Base-by-base conservation (phyloP, 2,797 vertebrate species). In the Eulemur albifrons region DNA sequence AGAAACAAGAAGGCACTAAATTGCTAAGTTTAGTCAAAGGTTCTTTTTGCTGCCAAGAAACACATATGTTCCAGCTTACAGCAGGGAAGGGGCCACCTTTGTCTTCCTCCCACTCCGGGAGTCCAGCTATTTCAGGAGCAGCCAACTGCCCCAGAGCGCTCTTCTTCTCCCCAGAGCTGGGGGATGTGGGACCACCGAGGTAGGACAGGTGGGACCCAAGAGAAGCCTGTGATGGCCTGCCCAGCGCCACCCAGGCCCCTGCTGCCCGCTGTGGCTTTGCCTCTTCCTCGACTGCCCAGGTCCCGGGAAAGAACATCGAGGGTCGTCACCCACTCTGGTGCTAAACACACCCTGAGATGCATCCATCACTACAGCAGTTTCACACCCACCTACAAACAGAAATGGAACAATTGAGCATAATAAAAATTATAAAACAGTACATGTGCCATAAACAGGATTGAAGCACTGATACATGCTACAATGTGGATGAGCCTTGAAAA, bases 251-350 rank as follows among this genome's bases (percentile, higher is more conserved):
- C 57, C 38, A 1, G 35, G 25, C 14, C 25, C 7, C 17, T 48
- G 23, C 21, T 11, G 17, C 15, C 52, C 8, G 0, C 7, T 1
- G 1, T 5, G 13, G 27, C 23, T 35, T 69, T 10, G 17, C 0
- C 0, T 67, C 70, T 77, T 69, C 40, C 10, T 69, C 12, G 4
- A 43, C 40, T 9, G 0, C 63, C 4, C 32, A 27, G 48, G 80
- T 59, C n/a, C 43, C 35, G 77, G 30, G 27, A 90, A 50, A 25
- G n/a, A 63, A 9, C 54, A 21, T 8, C 2, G 30, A 20, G 4
- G 2, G 0, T 69, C 30, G 1, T 40, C 15, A 20, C 7, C 4
- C 9, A 4, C 38, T 35, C 8, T n/a, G 32, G 25, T 4, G 2
- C 21, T 12, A 38, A 93, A 81, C 35, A 61, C 18, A 11, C n/a